Conservation (phyloP, 2,797 vertebrate genomes). For the Sorex maritimensis region DNA sequence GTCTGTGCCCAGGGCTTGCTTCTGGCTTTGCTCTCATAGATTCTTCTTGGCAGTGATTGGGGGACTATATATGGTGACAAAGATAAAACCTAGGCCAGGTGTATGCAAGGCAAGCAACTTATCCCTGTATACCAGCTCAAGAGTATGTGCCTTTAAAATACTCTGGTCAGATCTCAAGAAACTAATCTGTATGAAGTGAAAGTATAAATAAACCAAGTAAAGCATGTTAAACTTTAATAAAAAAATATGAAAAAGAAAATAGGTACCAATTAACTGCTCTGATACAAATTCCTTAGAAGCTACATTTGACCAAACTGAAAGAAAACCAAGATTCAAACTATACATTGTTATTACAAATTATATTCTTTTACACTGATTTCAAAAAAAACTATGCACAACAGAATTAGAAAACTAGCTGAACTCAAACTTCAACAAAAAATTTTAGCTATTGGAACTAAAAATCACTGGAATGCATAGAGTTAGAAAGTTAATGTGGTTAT, state of each 20-base stretch:
- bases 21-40: too few species aligned
- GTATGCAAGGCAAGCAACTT: too few species aligned
- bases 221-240: slow-evolving; percentile 36
- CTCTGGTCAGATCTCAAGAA: slow-evolving; percentile 68
- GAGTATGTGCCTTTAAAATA: slow-evolving; percentile 45
- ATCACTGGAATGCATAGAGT: slow-evolving; percentile 11
- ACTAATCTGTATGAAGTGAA: not conserved
- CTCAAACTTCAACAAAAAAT: not conserved
- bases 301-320: slow-evolving; percentile 21
- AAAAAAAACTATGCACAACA: slow-evolving; percentile 38
- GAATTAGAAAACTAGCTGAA: slow-evolving; percentile 40
- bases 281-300: slow-evolving; percentile 38
- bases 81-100: too few species aligned
- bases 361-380: not conserved
- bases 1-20: too few species aligned
- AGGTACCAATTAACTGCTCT: slow-evolving; percentile 28
- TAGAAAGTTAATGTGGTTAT: not conserved
- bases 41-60: too few species aligned
- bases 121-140: not conserved
- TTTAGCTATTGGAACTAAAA: not conserved
- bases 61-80: too few species aligned
- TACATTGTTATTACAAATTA: not conserved
- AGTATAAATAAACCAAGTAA: not conserved
- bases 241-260: not conserved
- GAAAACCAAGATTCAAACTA: slow-evolving; percentile 52